These are phyloP conservation scores for Cervus canadensis DNA, from an alignment of 2,113 vertebrate genomes.

Conservation along the genomic window DNA sequence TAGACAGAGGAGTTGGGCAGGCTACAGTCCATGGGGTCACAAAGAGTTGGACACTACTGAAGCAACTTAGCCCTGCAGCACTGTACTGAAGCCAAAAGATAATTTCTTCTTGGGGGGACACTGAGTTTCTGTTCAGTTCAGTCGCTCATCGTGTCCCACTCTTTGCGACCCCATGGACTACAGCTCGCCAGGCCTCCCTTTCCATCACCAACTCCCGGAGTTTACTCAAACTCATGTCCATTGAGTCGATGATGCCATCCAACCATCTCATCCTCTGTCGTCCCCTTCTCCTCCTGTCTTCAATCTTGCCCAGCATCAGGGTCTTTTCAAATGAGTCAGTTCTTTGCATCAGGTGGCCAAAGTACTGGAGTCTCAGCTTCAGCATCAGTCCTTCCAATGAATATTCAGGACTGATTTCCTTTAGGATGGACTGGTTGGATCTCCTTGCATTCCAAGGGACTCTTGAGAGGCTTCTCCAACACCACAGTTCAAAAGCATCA, in stretches of 20 bases:
- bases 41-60: not conserved
- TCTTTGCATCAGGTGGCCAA: not conserved
- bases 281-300: not conserved
- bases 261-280: not conserved
- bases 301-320: not conserved
- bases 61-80: not conserved
- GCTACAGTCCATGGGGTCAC: not conserved
- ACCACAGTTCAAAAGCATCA: not conserved
- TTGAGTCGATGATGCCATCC: not conserved
- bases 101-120: not conserved
- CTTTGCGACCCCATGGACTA: not conserved
- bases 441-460: not conserved
- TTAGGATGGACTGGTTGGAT: not conserved
- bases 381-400: not conserved
- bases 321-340: not conserved
- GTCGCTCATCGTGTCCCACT: rapidly evolving
- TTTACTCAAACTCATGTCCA: not conserved
- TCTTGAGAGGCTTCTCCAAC: not conserved
- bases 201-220: not conserved
- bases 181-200: not conserved
- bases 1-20: too few species aligned
- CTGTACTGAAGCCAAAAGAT: not conserved
- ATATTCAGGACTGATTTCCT: not conserved
- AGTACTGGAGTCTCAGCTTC: not conserved
- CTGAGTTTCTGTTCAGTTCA: not conserved